Evolutionary conservation across 2,797 vertebrate species (phyloP).

Genomic region (Chlorospingus semifuscus): DNA sequence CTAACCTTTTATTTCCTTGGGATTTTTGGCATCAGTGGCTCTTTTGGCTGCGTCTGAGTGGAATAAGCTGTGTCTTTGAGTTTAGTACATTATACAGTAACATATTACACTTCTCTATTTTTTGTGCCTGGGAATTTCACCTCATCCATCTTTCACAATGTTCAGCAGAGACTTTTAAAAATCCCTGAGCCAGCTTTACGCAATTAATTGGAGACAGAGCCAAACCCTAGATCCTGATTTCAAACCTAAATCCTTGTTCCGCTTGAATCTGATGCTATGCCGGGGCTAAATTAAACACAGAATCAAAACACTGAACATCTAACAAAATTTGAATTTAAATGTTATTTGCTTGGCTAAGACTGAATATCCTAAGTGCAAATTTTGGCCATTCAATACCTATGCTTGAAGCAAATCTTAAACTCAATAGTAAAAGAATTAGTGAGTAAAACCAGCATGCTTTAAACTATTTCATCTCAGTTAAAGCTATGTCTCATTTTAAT

Average conservation of each 20-base stretch:
- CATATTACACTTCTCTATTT: constrained; percentile 40
- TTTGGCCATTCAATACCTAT: not conserved
- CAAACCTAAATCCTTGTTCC: constrained; percentile 4
- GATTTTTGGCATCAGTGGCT: constrained; percentile 44
- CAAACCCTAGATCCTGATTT: constrained; percentile 36
- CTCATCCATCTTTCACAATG: constrained; percentile 59
- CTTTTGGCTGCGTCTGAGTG: constrained; percentile 48
- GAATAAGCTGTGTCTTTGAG: constrained; percentile 55
- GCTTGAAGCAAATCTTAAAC: not conserved
- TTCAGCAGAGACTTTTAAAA: constrained; percentile 54
- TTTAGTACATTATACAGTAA: constrained; percentile 61
- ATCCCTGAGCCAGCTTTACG: constrained; percentile 29
- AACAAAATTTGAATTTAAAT: not conserved
- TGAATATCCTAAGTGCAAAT: not conserved
- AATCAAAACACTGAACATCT: not conserved
- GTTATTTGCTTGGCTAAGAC: not conserved
- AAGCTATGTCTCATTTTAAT: not conserved
- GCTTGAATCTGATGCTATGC: not conserved
- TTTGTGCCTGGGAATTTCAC: constrained; percentile 59
- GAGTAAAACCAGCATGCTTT: not conserved
- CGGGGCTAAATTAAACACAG: not conserved
- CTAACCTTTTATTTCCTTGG: constrained; percentile 50
- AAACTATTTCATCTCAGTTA: not conserved
- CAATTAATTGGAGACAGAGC: constrained; percentile 20
- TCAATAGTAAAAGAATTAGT: not conserved